Conservation (phyloP, 2,888 invertebrate genomes). For the Anorthoa munda region DNA sequence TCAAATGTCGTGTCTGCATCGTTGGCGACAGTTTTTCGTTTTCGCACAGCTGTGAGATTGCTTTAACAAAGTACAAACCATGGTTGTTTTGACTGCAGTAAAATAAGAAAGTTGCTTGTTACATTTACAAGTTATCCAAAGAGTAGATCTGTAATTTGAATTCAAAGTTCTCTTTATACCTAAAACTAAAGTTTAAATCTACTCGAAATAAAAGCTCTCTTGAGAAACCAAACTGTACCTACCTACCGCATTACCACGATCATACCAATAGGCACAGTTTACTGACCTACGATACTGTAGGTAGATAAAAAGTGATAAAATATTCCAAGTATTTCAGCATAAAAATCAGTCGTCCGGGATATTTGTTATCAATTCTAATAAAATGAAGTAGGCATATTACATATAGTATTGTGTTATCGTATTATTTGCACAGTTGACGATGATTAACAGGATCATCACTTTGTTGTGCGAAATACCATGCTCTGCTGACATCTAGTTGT, state of each 20-base stretch:
- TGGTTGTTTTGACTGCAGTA: background rate
- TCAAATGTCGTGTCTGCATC: background rate
- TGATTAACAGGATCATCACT: background rate
- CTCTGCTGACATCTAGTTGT: slow-evolving; percentile 6
- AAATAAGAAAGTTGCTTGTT: background rate
- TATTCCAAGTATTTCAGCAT: slow-evolving; percentile 30
- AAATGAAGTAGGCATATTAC: slow-evolving; percentile 2
- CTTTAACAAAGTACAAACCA: background rate
- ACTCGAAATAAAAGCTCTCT: background rate
- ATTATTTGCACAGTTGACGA: slow-evolving; percentile 10
- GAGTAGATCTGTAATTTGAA: background rate
- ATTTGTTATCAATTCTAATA: slow-evolving; percentile 29
- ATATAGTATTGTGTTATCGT: background rate
- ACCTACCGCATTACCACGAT: background rate
- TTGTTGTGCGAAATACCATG: slow-evolving; percentile 6
- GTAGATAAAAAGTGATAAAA: background rate
- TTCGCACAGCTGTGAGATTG: background rate
- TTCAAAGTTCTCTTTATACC: background rate
- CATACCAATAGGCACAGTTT: background rate
- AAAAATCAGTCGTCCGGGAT: slow-evolving; percentile 30
- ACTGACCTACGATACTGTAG: slow-evolving; percentile 10
- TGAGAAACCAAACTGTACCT: background rate
- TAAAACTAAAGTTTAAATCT: background rate
- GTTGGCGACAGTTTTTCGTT: background rate
- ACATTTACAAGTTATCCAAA: background rate